Base-by-base conservation (phyloP, 2,888 invertebrate genomes). In the Pelosia muscerda region DNA sequence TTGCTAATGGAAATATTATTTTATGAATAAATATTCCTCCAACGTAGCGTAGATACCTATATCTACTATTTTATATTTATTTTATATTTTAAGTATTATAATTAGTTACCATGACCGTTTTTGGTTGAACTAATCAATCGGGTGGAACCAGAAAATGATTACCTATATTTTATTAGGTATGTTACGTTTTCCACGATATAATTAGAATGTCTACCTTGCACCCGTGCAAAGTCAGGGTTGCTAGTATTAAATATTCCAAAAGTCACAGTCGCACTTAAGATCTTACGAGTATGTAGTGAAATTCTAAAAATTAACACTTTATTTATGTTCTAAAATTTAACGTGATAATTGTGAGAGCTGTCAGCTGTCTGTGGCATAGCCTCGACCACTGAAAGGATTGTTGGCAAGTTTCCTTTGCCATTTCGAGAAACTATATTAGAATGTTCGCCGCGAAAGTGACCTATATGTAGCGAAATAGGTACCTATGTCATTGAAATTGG, bases 401-500 rank as follows among this genome's bases (percentile, higher is more conserved):
- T 23, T 63, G 63, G 54, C 55, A 55, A 55, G 28, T 55, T 63
- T 63, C 28, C 54, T 54, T 63, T 23, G n/a, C 28, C 28, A 34
- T 31, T 19, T 28, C 34, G 22, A 53, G 23, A 58, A 23, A 19
- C 15, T 60, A 19, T 3, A 23, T 34, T 34, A 15, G 31, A 23
- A 34, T 58, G 22, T 23, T 15, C n/a, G 13, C n/a, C n/a, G 58
- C 22, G 59, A 63, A 67, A 49, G 74, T 77, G 57, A 68, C 65
- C 61, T 68, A 64, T 53, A 38, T 31, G 26, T 23, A 49, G 49
- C 28, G 31, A 42, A 57, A 6, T 57, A 61, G 26, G 42, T n/a
- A n/a, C n/a, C n/a, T n/a, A 49, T 49, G 49, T 49, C 49, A 49
- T 49, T n/a, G 19, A n/a, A 49, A 49, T 9, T n/a, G n/a, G n/a